Evolutionary conservation across 2,888 invertebrate genomes (phyloP).

Genomic region (Epiblema foenella): DNA sequence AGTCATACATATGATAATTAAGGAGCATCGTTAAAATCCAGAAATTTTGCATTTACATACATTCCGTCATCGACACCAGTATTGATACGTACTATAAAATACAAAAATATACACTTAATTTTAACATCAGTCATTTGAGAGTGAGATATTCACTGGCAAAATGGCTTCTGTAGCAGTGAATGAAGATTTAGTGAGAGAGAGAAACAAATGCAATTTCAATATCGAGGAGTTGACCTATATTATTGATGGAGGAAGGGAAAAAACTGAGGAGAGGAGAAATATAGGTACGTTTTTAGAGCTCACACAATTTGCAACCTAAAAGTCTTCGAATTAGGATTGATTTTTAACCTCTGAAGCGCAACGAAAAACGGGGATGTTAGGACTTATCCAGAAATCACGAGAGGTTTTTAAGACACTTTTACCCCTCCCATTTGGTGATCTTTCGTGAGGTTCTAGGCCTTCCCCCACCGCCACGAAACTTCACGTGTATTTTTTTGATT

Average conservation of each 20-base stretch:
- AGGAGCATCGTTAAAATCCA: constrained; percentile 3
- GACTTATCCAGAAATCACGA: too few relatives aligned
- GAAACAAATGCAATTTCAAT: constrained; percentile 89
- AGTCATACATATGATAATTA: constrained; percentile 16
- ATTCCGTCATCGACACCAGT: constrained; percentile 9
- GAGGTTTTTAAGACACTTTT: too few relatives aligned
- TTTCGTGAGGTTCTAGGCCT: too few relatives aligned
- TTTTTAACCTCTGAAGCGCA: too few relatives aligned
- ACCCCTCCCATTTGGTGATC: too few relatives aligned
- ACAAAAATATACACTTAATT: not conserved
- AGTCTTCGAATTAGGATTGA: too few relatives aligned
- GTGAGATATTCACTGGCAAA: not conserved
- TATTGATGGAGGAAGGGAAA: constrained; percentile 89
- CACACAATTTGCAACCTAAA: too few relatives aligned
- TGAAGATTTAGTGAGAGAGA: constrained; percentile 88
- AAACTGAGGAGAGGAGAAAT: constrained; percentile 86
- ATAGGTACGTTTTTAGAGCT: constrained; percentile 62
- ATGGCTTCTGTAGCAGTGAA: constrained; percentile 71
- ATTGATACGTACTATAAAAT: not conserved
- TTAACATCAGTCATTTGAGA: not conserved
- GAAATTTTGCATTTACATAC: not conserved
- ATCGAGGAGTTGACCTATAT: constrained; percentile 90
- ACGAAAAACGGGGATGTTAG: too few relatives aligned
- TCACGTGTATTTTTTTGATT: too few relatives aligned
- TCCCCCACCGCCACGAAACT: too few relatives aligned